Conservation (phyloP, 2,113 vertebrate species). For the Tetraodon nigroviridis region DNA sequence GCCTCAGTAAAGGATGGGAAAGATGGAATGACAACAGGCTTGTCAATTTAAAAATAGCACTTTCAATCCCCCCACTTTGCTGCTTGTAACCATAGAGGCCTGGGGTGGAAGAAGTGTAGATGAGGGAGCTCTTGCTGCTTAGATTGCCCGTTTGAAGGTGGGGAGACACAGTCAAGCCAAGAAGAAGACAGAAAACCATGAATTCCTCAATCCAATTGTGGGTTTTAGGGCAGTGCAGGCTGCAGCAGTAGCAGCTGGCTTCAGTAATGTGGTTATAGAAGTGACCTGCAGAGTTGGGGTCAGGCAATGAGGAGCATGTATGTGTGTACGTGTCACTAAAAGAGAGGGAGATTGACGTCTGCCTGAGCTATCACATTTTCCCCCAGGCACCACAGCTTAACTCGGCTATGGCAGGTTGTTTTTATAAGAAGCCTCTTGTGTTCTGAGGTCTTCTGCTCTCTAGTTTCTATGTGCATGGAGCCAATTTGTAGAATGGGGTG, state of each 20-base stretch:
- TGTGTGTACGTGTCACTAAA: constrained; percentile 37
- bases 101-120: constrained; percentile 61
- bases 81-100: constrained; percentile 37
- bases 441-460: constrained; percentile 40
- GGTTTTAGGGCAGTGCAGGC: constrained; percentile 78
- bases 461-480: constrained; percentile 35
- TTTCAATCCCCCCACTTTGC: constrained; percentile 75
- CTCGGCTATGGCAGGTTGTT: constrained; percentile 51
- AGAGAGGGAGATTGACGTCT: constrained; percentile 37
- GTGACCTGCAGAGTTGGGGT: constrained; percentile 78
- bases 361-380: constrained; percentile 48
- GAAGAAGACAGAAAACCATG: constrained; percentile 70
- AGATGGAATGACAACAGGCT: constrained; percentile 84
- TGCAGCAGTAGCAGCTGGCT: constrained; percentile 83
- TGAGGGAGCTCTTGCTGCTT: constrained; percentile 74
- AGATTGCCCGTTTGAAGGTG: constrained; percentile 78
- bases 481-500: constrained; percentile 36
- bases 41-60: constrained; percentile 98
- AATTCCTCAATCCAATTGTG: constrained; percentile 94
- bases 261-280: constrained; percentile 89
- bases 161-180: constrained; percentile 71
- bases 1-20: constrained; percentile 47
- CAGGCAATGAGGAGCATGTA: constrained; percentile 77
- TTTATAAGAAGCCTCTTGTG: constrained; percentile 53
- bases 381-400: constrained; percentile 54